Base-by-base conservation (phyloP, 2,797 vertebrate genomes). In the Phataginus tricuspis region DNA sequence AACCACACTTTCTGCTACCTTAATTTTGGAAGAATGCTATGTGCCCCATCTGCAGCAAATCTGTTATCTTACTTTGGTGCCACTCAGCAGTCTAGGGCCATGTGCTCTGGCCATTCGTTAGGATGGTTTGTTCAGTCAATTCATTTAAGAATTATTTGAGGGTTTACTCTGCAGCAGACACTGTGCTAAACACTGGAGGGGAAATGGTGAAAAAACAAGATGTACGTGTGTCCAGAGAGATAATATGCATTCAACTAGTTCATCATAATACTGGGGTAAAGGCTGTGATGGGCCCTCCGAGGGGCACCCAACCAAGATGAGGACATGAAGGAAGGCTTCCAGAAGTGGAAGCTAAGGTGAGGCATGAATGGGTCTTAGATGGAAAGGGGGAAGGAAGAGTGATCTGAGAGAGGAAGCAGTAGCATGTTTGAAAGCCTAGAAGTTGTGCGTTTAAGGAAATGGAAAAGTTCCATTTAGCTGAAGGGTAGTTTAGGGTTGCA, bases 121-220 rank as follows among this genome's bases (percentile, higher is more conserved):
- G 61, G 29, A 59, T 23, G 84, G 27, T 18, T 92, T 55, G 72
- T 53, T 84, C 27, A 66, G 45, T 77, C 86, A 92, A 6, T 61
- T 94, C 39, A 75, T 45, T 91, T 21, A 82, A 82, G 85, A 90
- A 83, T 39, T 53, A 68, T 31, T 55, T 86, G 86, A 74, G 29
- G 90, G 27, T 51, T 82, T 91, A 27, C 51, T 95, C 37, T 77
- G 4, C 42, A 72, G 45, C 86, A 86, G 63, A n/a, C 8, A 29
- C 59, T 45, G 31, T 39, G 85, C 57, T 64, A 59, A 45, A 23
- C 8, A 55, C 13, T 42, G 27, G 59, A 57, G 19, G 84, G 66
- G 80, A 88, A 68, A 57, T 45, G 23, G 34, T n/a, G 45, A 53
- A 86, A 69, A 64, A 83, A 51, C 15, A 66, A 86, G 49, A 34